Evolutionary conservation across 2,797 vertebrate species (phyloP).

Genomic region (Rhynchotus rufescens): DNA sequence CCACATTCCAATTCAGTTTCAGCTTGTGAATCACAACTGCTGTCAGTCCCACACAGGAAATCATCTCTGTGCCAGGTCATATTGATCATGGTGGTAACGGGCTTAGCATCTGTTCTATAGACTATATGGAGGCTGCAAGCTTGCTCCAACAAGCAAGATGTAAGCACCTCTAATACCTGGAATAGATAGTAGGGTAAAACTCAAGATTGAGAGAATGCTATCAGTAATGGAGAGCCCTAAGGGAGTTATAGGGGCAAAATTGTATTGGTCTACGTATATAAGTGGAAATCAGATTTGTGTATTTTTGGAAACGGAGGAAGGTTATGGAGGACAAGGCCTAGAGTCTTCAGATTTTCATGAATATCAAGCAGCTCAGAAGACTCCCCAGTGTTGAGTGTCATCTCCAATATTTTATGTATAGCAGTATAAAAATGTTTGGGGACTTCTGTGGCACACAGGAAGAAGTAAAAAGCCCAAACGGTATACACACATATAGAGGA

Average conservation of each 20-base stretch:
- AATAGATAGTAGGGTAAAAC: background rate
- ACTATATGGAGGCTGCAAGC: background rate
- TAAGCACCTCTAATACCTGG: background rate
- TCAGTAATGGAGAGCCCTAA: background rate
- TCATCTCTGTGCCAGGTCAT: rapidly evolving
- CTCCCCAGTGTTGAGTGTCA: background rate
- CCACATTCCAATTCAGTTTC: background rate
- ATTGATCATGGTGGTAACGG: background rate
- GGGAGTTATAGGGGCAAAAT: background rate
- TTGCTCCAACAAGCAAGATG: background rate
- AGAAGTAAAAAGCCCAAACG: background rate
- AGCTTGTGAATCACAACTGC: background rate
- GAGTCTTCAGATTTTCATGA: background rate
- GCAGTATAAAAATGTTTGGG: background rate
- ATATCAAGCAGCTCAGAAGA: background rate
- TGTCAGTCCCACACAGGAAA: background rate
- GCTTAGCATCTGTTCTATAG: background rate
- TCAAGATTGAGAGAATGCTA: background rate
- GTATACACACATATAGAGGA: background rate
- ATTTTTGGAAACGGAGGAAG: background rate
- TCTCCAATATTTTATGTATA: background rate
- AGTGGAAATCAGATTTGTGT: background rate
- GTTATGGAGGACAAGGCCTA: background rate
- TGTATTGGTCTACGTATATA: background rate
- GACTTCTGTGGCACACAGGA: background rate